Evolutionary conservation across 2,888 invertebrate genomes (phyloP).

Genomic region (Laspeyria flexula): DNA sequence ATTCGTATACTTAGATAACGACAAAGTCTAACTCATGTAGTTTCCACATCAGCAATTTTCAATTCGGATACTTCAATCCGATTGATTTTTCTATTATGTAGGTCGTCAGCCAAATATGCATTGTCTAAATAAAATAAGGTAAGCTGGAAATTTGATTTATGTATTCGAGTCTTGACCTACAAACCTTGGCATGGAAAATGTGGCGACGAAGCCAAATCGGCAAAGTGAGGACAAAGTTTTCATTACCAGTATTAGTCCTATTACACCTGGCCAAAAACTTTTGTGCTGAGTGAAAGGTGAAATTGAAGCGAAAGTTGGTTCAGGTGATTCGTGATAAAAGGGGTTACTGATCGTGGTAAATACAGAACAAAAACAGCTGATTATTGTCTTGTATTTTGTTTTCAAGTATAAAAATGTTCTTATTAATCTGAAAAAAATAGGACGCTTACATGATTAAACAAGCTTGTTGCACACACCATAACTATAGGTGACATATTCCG

Average conservation of each 20-base stretch:
- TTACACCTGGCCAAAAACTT: constrained; percentile 1
- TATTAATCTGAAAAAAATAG: no score
- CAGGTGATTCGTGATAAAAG: no score
- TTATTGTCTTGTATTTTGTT: no score
- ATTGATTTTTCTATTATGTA: constrained; percentile 27
- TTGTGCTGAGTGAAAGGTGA: no score
- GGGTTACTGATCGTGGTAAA: no score
- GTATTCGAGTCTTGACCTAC: constrained; percentile 17
- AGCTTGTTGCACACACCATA: no score
- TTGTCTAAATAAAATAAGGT: constrained; percentile 20
- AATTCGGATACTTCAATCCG: constrained; percentile 27
- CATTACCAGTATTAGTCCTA: neutral
- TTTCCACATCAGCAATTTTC: constrained; percentile 28
- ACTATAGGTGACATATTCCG: no score
- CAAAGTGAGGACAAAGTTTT: constrained; percentile 22
- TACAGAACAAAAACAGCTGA: no score
- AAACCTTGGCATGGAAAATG: constrained; percentile 33
- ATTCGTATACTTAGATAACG: no score
- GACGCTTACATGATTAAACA: no score
- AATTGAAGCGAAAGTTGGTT: no score
- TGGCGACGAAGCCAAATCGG: constrained; percentile 24
- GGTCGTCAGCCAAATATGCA: constrained; percentile 31
- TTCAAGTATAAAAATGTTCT: no score
- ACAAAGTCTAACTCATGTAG: neutral
- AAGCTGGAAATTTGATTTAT: constrained; percentile 31